Evolutionary conservation across 2,797 vertebrate species (phyloP), one percentile per base, ranked within the genome.

Genomic region (Acropternis orthonyx): DNA sequence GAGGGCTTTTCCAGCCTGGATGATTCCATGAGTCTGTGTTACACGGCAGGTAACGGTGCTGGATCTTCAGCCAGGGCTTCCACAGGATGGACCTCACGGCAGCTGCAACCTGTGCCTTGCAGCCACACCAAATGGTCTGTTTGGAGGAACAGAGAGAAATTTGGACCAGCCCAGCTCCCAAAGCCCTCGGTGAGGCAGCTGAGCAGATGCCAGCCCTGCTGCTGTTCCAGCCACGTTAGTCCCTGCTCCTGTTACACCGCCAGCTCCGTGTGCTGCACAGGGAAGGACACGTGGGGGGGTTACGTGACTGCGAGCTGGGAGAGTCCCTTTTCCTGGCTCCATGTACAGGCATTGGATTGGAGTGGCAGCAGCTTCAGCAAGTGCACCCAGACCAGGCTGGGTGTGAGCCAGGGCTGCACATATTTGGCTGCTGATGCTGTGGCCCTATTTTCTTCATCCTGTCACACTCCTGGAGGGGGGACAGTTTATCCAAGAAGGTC

Each of bases 41-140:
- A 3, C 19, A 5, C 20, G 20, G 32, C 37, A 12, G 36, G 36
- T 3, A 26, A 51, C 0, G 0, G 48, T 5, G n/a, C 66, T 56
- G 79, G 46, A 30, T 56, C 55, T 58, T 32, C 51, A 34, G 39
- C 77, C 55, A 12, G 24, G 22, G 20, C 51, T 81, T 49, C 63
- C 63, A 6, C 3, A 4, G 68, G 26, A 14, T 12, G 7, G 14
- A 52, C 36, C 88, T 62, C n/a, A 2, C 0, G 22, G 54, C 49
- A 75, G 59, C 63, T 76, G 58, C 49, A 43, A 36, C 23, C 7
- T 4, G 27, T 30, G 17, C 7, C 59, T 22, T 58, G 32, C 36
- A 43, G 61, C 67, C 5, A 2, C 11, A 36, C 84, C 68, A 26
- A 22, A 30, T 1, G 11, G 55, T 23, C 39, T 22, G 10, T 39